Percentiles rank a stretch among this genome's conserved stretches.
Evolutionary conservation across 1,140 invertebrate species (phyloP).

Genomic region (Anoplophora glabripennis): DNA sequence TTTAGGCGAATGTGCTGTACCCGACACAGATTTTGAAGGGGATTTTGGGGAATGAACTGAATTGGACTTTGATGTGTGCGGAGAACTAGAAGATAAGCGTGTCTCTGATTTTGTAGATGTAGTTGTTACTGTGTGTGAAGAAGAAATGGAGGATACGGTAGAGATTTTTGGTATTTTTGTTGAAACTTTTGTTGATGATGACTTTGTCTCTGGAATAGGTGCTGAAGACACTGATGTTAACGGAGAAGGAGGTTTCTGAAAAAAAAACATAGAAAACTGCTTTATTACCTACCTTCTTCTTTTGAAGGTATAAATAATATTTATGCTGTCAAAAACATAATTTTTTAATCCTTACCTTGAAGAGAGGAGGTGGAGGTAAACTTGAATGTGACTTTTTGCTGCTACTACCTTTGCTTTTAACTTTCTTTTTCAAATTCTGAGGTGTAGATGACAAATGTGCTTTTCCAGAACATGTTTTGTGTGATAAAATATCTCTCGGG

Average conservation of each 20-base stretch:
- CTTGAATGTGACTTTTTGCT: constrained; percentile 25
- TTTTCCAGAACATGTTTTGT: constrained; percentile 32
- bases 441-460: constrained; percentile 13
- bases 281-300: background rate
- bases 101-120: constrained; percentile 24
- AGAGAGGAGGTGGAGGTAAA: constrained; percentile 16
- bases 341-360: constrained; percentile 21
- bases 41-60: constrained; percentile 12
- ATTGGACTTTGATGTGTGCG: constrained; percentile 11
- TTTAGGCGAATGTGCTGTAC: constrained; percentile 12
- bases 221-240: constrained; percentile 8
- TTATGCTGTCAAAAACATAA: background rate
- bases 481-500: constrained; percentile 29
- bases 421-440: constrained; percentile 34
- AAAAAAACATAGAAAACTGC: background rate
- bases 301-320: background rate
- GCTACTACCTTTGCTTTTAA: constrained; percentile 31
- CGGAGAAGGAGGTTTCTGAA: constrained; percentile 28
- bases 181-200: constrained; percentile 21
- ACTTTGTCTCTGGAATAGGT: constrained; percentile 21
- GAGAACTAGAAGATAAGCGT: constrained; percentile 20
- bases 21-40: constrained; percentile 10
- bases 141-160: constrained; percentile 2
- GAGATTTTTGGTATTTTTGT: constrained; percentile 21
- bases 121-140: constrained; percentile 9